Base-by-base conservation (phyloP, 2,888 invertebrate species). In the Plebejus anna region DNA sequence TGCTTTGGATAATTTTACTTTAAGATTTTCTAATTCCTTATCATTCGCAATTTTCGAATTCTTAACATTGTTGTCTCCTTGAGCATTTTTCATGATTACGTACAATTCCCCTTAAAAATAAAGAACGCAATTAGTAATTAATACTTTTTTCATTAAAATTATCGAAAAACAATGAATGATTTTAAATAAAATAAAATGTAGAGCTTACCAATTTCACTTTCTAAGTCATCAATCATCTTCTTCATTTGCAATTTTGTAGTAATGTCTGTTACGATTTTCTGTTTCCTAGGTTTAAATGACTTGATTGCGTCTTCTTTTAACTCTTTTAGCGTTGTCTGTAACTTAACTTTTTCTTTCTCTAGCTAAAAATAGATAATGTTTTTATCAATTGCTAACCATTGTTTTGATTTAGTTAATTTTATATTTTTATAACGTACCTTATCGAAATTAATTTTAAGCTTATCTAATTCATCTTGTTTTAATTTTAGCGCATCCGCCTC, bases 161-260 rank as follows among this genome's bases (percentile, higher is more conserved):
- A 47, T 47, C 55, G 55, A 55, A 32, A n/a, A 22, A 6, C 59
- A n/a, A 9, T 28, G 7, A 7, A 6, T 22, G 16, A 59, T n/a
- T n/a, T 57, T n/a, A 57, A 59, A 59, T 28, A 1, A 61, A 61
- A 28, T 7, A 36, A 32, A 66, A 16, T 47, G 5, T 78, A 13
- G 57, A 28, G 75, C 78, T 86, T 89, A 96, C 96, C 96, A 80
- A 98, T 96, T 94, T 98, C 98, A 84, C 95, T 97, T 89, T 98
- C 98, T 81, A 98, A 92, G 80, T 98, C 98, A 78, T 97, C 96
- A 2, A 98, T 96, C 96, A 97, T 97, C 83, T 96, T 97, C 82
- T 96, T 97, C 83, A 98, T 90, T 88, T 96, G 96, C 75, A 96
- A 85, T 89, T 96, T 96, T 1, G 96, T 95, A 47, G 96, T 96